Conservation (phyloP, 2,113 vertebrate species). For the Engystomops pustulosus region DNA sequence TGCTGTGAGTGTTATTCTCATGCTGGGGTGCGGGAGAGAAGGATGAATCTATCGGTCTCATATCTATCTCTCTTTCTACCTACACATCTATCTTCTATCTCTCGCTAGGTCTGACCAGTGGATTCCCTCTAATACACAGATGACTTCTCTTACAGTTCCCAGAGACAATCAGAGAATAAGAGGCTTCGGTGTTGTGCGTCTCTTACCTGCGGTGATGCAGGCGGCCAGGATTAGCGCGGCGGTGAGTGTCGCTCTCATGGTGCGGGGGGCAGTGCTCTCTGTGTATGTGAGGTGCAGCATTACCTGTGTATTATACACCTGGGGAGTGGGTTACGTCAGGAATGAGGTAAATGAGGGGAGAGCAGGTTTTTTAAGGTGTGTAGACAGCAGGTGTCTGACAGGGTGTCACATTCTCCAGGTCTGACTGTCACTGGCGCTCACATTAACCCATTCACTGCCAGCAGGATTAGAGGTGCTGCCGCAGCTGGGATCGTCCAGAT, state of each 20-base stretch:
- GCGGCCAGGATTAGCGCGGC: neutral
- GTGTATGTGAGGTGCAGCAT: neutral
- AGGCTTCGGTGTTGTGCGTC: too few species aligned
- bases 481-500: too few species aligned
- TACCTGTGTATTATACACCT: neutral
- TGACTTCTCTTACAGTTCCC: too few species aligned
- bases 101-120: neutral
- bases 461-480: too few species aligned
- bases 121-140: neutral
- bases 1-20: too few species aligned
- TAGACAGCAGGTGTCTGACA: neutral
- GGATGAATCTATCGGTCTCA: too few species aligned
- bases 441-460: neutral
- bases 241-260: neutral
- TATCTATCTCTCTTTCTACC: too few species aligned
- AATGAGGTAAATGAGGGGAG: neutral
- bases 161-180: too few species aligned
- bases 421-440: neutral
- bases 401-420: neutral
- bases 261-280: too few species aligned
- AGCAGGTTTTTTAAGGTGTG: conserved; percentile 8
- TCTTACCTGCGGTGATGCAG: neutral
- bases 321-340: neutral
- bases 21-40: too few species aligned
- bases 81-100: too few species aligned